These are phyloP conservation scores for Tachypleus tridentatus DNA, from an alignment of 1,140 invertebrate species.

Conservation along the genomic window DNA sequence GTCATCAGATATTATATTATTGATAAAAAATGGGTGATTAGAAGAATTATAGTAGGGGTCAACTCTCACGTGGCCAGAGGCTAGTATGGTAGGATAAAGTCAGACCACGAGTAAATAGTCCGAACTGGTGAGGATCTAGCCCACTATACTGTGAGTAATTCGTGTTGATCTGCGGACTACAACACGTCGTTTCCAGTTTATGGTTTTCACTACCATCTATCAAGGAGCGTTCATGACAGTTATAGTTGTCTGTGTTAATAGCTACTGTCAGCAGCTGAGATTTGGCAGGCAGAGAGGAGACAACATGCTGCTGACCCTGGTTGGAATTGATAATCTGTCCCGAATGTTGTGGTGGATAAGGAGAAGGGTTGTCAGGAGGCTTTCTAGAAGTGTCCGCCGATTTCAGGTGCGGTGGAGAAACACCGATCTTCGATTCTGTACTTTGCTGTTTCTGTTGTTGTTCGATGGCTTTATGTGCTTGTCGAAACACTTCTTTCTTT, in stretches of 20 bases:
- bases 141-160: background rate
- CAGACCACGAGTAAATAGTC: slow-evolving; percentile 12
- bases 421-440: slow-evolving; percentile 1
- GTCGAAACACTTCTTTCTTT: slow-evolving; percentile 72
- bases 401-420: too few relatives aligned
- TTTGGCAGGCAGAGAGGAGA: too few relatives aligned
- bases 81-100: slow-evolving; percentile 20
- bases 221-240: too few relatives aligned
- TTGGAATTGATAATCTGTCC: too few relatives aligned
- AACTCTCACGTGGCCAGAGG: slow-evolving; percentile 20
- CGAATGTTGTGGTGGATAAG: too few relatives aligned
- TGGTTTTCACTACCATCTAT: background rate
- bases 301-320: too few relatives aligned
- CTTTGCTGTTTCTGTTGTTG: too few relatives aligned
- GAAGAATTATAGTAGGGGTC: slow-evolving; percentile 37
- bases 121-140: slow-evolving; percentile 22
- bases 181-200: slow-evolving; percentile 24
- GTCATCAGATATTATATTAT: slow-evolving; percentile 57
- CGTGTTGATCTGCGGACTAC: slow-evolving; percentile 21
- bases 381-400: too few relatives aligned
- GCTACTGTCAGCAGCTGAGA: too few relatives aligned
- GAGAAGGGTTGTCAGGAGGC: too few relatives aligned
- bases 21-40: slow-evolving; percentile 83
- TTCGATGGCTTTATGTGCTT: slow-evolving; percentile 41
- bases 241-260: too few relatives aligned